Evolutionary conservation across 2,888 invertebrate genomes (phyloP).

Genomic region (Conomelus anceps): DNA sequence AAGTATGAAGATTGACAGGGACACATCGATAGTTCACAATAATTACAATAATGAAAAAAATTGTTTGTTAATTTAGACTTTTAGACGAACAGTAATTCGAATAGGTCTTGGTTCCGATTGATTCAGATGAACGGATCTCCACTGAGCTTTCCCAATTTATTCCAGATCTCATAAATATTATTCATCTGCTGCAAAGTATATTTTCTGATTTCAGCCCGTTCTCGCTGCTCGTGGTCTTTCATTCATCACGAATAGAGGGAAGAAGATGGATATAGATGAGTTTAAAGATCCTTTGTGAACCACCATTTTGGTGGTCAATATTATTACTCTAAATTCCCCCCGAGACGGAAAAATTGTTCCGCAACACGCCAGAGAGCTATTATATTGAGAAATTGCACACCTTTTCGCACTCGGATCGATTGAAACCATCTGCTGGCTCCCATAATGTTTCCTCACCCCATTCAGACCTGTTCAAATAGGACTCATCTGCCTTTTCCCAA

Average conservation of each 20-base stretch:
- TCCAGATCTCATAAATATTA: neutral
- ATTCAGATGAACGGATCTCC: too few species aligned
- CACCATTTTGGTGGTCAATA: neutral
- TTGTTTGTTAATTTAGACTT: too few species aligned
- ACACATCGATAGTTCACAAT: too few species aligned
- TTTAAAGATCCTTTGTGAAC: neutral
- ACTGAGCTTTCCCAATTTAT: neutral
- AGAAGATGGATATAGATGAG: neutral
- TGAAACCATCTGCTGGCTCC: neutral
- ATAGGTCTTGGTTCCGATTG: too few species aligned
- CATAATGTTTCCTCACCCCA: neutral
- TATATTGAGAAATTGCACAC: neutral
- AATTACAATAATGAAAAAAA: too few species aligned
- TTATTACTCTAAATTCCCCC: neutral
- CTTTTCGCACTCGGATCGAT: neutral
- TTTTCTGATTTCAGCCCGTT: neutral
- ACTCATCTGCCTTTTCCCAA: neutral
- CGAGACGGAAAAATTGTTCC: neutral
- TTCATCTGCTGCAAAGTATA: neutral
- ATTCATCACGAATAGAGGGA: neutral
- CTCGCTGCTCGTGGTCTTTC: neutral
- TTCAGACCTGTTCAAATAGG: neutral
- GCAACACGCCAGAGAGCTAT: neutral
- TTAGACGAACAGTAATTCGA: too few species aligned
- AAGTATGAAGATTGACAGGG: too few species aligned